Conservation (phyloP, 2,797 vertebrate genomes). For the Dendrocincla fuliginosa region DNA sequence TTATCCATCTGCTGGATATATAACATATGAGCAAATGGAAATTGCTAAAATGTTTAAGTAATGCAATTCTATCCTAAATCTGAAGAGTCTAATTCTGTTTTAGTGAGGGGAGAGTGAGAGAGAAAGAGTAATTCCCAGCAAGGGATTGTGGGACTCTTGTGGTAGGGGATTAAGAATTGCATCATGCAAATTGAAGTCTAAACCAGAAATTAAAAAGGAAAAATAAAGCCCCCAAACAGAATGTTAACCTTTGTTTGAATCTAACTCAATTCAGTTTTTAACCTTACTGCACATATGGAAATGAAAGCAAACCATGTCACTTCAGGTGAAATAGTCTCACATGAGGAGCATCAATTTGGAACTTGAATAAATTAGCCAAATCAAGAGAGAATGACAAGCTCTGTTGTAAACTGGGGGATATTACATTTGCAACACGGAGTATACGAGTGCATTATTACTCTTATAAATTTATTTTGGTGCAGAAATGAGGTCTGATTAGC, state of each 20-base stretch:
- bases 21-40: constrained; percentile 53
- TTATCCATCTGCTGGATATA: constrained; percentile 27
- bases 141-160: not conserved
- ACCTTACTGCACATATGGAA: not conserved
- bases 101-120: not conserved
- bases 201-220: constrained; percentile 52
- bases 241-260: constrained; percentile 33
- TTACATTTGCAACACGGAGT: constrained; percentile 56
- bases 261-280: constrained; percentile 10
- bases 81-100: constrained; percentile 24
- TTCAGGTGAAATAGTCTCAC: constrained; percentile 10
- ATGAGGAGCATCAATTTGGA: constrained; percentile 39
- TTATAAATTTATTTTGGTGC: constrained; percentile 70
- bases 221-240: not conserved
- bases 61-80: constrained; percentile 45
- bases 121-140: not conserved
- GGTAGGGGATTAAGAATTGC: not conserved
- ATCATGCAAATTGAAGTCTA: constrained; percentile 10
- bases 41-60: constrained; percentile 46
- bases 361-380: constrained; percentile 36
- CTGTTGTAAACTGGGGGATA: constrained; percentile 31
- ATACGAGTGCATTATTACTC: constrained; percentile 47
- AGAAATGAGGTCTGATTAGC: constrained; percentile 73
- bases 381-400: constrained; percentile 62
- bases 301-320: not conserved